Evolutionary conservation across 2,888 invertebrate species (phyloP).

Genomic region (Campoplex capitator): DNA sequence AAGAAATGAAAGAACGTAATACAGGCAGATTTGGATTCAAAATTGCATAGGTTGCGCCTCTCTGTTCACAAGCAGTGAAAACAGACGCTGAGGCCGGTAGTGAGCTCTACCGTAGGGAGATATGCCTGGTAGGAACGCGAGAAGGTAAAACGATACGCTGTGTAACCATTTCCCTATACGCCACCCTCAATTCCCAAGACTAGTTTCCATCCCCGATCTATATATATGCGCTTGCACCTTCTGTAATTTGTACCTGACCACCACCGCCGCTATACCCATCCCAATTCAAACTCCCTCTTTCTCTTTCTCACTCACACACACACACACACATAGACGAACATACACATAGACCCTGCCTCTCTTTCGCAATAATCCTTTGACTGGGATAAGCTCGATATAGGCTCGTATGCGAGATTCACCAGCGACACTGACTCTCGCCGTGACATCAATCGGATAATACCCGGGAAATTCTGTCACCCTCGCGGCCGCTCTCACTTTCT

Average conservation of each 20-base stretch:
- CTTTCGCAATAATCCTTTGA: conserved; percentile 32
- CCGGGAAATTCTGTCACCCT: conserved; percentile 10
- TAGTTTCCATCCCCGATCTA: conserved; percentile 77
- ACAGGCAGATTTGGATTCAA: background rate
- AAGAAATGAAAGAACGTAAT: conserved; percentile 7
- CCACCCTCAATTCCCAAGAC: conserved; percentile 80
- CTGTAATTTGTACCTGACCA: conserved; percentile 78
- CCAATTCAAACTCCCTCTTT: conserved; percentile 68
- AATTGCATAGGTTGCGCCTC: background rate
- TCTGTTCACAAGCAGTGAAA: background rate
- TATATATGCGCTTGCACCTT: conserved; percentile 68
- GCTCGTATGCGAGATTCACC: background rate
- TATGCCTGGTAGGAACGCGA: conserved; percentile 54
- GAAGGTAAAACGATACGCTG: conserved; percentile 74
- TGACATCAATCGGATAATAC: conserved; percentile 33
- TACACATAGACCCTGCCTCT: background rate
- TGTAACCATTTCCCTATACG: conserved; percentile 77
- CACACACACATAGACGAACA: background rate
- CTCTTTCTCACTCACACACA: background rate
- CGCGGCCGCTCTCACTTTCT: conserved; percentile 14
- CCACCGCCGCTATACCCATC: conserved; percentile 36
- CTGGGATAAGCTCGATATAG: conserved; percentile 15
- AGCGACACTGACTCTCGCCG: conserved; percentile 27
- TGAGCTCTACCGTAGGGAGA: background rate
- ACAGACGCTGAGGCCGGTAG: background rate